Conservation (phyloP, 2,888 invertebrate genomes). For the Phengaris arion region DNA sequence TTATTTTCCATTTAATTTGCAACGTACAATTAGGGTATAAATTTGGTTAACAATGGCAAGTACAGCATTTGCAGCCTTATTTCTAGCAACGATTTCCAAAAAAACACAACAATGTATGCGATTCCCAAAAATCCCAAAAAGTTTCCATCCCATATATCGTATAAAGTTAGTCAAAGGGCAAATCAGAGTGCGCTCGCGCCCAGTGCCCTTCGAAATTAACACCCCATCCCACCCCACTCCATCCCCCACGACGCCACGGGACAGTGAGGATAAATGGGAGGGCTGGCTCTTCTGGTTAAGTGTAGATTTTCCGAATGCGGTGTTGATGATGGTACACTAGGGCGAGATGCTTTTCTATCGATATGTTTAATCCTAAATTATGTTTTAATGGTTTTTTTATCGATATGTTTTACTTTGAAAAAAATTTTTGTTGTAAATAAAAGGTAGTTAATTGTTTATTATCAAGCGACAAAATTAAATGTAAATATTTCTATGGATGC, state of each 20-base stretch:
- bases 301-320: constrained; percentile 81
- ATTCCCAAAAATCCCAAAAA: constrained; percentile 44
- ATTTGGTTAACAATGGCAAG: no score
- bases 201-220: constrained; percentile 61
- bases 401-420: no score
- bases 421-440: no score
- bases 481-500: no score
- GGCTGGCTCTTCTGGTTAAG: constrained; percentile 80
- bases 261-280: constrained; percentile 79
- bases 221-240: constrained; percentile 44
- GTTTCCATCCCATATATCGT: constrained; percentile 37
- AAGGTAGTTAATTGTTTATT: no score
- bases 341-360: constrained; percentile 47
- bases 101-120: constrained; percentile 36
- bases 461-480: no score
- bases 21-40: no score
- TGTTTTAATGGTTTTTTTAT: no score
- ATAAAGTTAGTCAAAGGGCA: constrained; percentile 53
- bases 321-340: constrained; percentile 74
- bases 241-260: constrained; percentile 60
- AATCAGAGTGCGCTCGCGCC: constrained; percentile 64
- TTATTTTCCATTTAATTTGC: no score
- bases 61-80: background rate
- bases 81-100: constrained; percentile 29
- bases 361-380: constrained; percentile 39